Conservation (phyloP, 2,113 vertebrate species). For the Phylloscopus whistleri region DNA sequence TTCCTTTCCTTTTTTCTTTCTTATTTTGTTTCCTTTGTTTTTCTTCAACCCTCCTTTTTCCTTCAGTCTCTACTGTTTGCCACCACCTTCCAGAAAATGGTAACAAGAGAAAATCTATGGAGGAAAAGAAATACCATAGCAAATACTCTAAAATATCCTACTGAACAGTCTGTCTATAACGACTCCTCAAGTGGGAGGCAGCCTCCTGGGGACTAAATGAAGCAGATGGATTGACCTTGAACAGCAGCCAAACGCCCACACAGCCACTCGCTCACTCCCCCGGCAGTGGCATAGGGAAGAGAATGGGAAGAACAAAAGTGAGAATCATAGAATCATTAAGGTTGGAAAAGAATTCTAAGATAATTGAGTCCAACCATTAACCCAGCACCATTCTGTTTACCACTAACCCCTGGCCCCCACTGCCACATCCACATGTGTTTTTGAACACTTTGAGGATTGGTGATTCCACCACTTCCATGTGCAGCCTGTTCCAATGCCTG, state of each 20-base stretch:
- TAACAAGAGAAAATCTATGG: background rate
- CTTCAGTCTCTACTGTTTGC: background rate
- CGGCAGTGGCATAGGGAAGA: background rate
- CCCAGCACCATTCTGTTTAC: background rate
- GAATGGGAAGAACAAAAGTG: background rate
- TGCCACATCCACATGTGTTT: background rate
- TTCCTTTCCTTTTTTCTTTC: background rate
- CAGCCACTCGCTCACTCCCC: background rate
- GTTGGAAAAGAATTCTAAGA: background rate
- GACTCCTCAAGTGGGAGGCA: slow-evolving; percentile 18
- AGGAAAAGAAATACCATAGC: background rate
- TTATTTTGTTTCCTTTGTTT: background rate
- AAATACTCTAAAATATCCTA: background rate
- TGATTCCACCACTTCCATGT: background rate
- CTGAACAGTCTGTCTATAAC: background rate
- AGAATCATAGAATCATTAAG: background rate
- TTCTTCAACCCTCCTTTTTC: background rate
- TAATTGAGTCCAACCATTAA: background rate
- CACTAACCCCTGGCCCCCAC: background rate
- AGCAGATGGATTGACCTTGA: background rate
- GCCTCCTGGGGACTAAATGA: background rate
- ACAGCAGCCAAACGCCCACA: slow-evolving; percentile 13
- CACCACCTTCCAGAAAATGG: background rate
- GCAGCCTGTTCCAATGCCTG: background rate
- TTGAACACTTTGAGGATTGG: background rate